Conservation (phyloP, 2,113 vertebrate genomes). For the Polypterus bichir region DNA sequence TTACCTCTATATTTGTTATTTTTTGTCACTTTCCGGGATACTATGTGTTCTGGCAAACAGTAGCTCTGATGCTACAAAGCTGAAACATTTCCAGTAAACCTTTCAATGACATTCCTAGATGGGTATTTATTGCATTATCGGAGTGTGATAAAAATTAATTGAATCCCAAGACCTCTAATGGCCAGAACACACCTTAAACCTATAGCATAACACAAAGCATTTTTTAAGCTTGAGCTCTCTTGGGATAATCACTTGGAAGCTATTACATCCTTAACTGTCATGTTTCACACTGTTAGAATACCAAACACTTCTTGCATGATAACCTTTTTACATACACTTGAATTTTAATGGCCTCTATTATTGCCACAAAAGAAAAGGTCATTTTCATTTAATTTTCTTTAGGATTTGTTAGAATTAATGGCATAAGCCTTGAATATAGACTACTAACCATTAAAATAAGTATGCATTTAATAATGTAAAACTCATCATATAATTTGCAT, state of each 20-base stretch:
- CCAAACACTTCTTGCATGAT: not conserved
- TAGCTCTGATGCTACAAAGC: no score
- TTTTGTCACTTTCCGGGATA: no score
- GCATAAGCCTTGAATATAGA: not conserved
- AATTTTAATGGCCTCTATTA: not conserved
- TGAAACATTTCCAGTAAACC: not conserved
- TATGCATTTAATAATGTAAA: no score
- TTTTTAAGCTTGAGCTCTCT: not conserved
- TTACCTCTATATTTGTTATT: no score
- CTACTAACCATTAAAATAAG: not conserved
- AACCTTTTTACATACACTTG: conserved; percentile 2
- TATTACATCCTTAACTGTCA: conserved; percentile 2
- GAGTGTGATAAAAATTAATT: not conserved
- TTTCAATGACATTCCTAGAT: not conserved
- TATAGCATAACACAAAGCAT: no score
- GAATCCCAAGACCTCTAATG: no score
- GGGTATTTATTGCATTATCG: not conserved
- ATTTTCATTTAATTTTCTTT: not conserved
- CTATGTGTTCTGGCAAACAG: no score
- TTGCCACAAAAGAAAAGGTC: not conserved
- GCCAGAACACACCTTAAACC: no score
- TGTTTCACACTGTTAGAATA: conserved; percentile 8
- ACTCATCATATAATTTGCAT: no score
- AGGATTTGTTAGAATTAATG: not conserved
- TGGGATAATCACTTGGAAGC: not conserved